Conservation (phyloP, 35 echinoderm and acorn worm species). For the Apostichopus japonicus region DNA sequence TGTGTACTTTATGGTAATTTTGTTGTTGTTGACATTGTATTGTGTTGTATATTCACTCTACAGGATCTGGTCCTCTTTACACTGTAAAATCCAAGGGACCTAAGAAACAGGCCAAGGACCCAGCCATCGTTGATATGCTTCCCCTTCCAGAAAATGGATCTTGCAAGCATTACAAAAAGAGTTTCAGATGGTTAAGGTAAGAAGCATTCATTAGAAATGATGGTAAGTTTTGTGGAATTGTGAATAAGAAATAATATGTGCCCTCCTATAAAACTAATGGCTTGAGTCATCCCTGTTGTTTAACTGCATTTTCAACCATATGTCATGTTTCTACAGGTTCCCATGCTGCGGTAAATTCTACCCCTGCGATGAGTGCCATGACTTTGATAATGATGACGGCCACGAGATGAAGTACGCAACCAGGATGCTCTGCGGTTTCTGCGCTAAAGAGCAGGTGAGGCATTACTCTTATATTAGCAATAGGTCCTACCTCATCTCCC, state of each 20-base stretch:
- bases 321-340: slow-evolving; percentile 57
- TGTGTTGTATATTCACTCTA: neutral
- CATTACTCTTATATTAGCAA: neutral
- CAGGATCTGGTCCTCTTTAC: slow-evolving; percentile 42
- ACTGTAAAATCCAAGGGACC: slow-evolving; percentile 58
- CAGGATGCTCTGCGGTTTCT: slow-evolving; percentile 98
- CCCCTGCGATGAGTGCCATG: slow-evolving; percentile 91
- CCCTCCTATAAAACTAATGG: no score
- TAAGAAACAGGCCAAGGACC: slow-evolving; percentile 72
- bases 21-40: no score
- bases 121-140: slow-evolving; percentile 82
- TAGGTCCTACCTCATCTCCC: no score
- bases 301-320: no score
- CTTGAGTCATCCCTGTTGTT: no score
- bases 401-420: slow-evolving; percentile 94
- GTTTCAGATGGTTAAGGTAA: slow-evolving; percentile 93
- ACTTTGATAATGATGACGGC: slow-evolving; percentile 63
- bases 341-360: slow-evolving; percentile 96
- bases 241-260: no score
- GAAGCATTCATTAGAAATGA: neutral
- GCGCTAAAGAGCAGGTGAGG: slow-evolving; percentile 92
- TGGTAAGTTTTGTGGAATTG: no score
- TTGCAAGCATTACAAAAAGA: slow-evolving; percentile 97
- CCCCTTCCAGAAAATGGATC: slow-evolving; percentile 87
- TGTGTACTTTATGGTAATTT: no score